Evolutionary conservation across 2,797 vertebrate species (phyloP).

Genomic region (Acestrorhynchus altus): DNA sequence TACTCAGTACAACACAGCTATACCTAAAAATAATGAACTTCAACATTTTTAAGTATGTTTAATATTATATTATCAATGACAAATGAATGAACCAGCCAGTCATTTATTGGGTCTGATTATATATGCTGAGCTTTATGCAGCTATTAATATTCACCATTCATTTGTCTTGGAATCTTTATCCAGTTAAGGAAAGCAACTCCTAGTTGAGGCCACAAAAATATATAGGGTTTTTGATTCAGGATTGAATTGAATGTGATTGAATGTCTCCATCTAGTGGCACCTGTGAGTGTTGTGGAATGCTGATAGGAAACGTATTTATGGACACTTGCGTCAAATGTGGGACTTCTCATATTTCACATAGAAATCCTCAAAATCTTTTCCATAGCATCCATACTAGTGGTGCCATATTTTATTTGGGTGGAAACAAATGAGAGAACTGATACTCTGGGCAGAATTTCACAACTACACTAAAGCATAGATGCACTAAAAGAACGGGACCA

Average conservation of each 20-base stretch:
- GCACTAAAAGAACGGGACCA: too few relatives aligned
- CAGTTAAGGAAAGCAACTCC: neutral
- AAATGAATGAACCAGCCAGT: neutral
- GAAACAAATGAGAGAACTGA: too few relatives aligned
- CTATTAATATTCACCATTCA: conserved; percentile 18
- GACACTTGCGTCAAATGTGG: neutral
- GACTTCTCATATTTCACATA: neutral
- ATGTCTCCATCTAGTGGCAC: conserved; percentile 45
- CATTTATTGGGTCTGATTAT: neutral
- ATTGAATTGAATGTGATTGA: conserved; percentile 15
- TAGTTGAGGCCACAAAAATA: neutral
- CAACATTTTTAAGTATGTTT: neutral
- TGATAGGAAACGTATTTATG: neutral
- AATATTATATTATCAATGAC: neutral
- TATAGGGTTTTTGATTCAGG: too few relatives aligned
- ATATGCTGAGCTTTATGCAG: conserved; percentile 20
- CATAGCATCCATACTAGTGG: too few relatives aligned
- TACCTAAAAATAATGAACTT: neutral
- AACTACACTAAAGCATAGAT: too few relatives aligned
- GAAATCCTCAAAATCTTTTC: neutral
- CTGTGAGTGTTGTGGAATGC: neutral
- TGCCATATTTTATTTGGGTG: too few relatives aligned
- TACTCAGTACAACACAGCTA: neutral
- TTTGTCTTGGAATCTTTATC: conserved; percentile 4
- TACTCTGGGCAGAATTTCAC: too few relatives aligned